Percentiles rank a stretch among this genome's conserved stretches.
phyloP scores from a whole-genome alignment of 92 coral and sea anemone species.

The Scolanthus callimorphus region DNA sequence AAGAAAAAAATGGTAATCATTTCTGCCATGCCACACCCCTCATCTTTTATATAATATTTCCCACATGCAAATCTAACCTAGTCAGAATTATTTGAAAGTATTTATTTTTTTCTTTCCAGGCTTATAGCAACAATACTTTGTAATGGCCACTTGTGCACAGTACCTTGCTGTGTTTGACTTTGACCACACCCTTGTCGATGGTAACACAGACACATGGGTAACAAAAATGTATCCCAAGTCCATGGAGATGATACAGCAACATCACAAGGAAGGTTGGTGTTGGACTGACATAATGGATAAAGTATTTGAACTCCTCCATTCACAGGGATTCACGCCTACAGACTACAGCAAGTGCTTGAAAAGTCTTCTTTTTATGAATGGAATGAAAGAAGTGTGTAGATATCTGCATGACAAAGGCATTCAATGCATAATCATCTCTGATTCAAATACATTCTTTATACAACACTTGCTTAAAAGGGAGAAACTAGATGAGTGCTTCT shows the following conservation, averaged over 20 bases:
- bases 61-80: too few species aligned
- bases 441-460: conserved; percentile 89
- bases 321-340: conserved; percentile 41
- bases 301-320: conserved; percentile 57
- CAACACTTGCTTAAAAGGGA: conserved; percentile 72
- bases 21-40: too few species aligned
- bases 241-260: conserved; percentile 39
- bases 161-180: conserved; percentile 86
- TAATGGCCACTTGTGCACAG: too few species aligned
- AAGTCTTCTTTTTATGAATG: conserved; percentile 70
- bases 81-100: too few species aligned
- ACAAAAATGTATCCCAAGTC: conserved; percentile 57
- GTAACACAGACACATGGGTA: conserved; percentile 97
- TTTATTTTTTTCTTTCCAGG: too few species aligned
- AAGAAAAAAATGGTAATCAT: too few species aligned
- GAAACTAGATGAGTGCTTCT: conserved; percentile 36
- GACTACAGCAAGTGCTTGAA: conserved; percentile 77
- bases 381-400: conserved; percentile 88
- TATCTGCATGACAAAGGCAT: conserved; percentile 41
- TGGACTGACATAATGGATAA: conserved; percentile 94
- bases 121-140: too few species aligned
- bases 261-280: conserved; percentile 54
- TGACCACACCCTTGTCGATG: conserved; percentile 92
- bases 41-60: too few species aligned
- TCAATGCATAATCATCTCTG: conserved; percentile 76